Conservation (phyloP, 2,113 vertebrate genomes). For the Phrynosoma platyrhinos region DNA sequence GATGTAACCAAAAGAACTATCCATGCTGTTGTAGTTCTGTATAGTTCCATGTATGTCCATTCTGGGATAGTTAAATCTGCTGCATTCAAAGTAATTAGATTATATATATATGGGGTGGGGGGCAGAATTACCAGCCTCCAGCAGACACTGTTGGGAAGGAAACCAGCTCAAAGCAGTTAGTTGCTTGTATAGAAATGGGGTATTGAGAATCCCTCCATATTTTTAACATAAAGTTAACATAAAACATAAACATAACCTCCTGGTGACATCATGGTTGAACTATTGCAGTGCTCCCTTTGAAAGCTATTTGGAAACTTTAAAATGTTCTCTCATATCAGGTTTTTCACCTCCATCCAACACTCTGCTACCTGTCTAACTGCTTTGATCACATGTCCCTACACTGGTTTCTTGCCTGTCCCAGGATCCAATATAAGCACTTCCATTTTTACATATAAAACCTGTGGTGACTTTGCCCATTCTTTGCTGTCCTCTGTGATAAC, state of each 20-base stretch:
- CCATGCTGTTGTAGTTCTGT: neutral
- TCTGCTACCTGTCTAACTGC: neutral
- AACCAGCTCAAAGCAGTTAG: neutral
- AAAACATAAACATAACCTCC: neutral
- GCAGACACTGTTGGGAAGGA: neutral
- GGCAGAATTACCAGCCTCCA: neutral
- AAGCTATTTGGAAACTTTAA: neutral
- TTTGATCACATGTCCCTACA: neutral
- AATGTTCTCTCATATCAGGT: neutral
- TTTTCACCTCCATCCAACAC: neutral
- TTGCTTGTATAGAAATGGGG: neutral
- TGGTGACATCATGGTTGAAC: neutral
- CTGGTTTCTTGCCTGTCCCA: neutral
- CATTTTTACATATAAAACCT: neutral
- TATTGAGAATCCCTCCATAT: neutral
- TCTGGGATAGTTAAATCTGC: neutral
- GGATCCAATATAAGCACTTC: neutral
- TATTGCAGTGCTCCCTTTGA: neutral
- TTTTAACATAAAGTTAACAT: neutral
- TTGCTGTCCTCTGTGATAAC: too few relatives aligned
- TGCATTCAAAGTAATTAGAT: neutral
- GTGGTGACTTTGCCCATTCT: neutral
- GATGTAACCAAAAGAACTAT: neutral
- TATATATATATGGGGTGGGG: neutral
- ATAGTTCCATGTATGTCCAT: neutral